Evolutionary conservation across 64 coral and sea anemone genomes (phyloP).

Genomic region (Montipora efflorescens): DNA sequence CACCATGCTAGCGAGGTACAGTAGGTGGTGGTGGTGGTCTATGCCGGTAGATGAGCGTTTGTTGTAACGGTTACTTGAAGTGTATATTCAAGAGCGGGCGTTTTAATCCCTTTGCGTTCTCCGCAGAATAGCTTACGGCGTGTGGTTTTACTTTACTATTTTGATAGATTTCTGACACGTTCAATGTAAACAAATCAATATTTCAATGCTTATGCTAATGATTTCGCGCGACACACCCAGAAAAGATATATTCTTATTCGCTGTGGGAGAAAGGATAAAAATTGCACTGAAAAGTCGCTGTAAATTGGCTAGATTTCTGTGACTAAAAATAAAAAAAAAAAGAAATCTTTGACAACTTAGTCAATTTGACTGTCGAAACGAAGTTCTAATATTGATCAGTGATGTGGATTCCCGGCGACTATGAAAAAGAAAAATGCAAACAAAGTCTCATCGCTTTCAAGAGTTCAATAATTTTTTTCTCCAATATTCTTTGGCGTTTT

Average conservation of each 20-base stretch:
- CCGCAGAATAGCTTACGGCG: background rate
- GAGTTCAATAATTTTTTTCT: background rate
- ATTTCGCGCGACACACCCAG: background rate
- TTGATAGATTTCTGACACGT: too few species aligned
- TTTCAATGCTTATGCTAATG: background rate
- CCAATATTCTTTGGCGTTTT: too few species aligned
- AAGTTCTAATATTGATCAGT: too few species aligned
- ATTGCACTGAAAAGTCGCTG: too few species aligned
- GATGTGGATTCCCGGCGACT: too few species aligned
- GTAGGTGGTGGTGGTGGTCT: too few species aligned
- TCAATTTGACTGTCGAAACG: too few species aligned
- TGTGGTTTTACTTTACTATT: background rate
- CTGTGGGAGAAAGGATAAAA: background rate
- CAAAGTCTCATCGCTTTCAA: background rate
- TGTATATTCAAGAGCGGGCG: background rate
- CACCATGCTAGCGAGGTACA: conserved; percentile 36
- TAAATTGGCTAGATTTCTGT: too few species aligned
- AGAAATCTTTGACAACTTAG: too few species aligned
- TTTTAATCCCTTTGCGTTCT: background rate
- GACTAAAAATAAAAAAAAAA: too few species aligned
- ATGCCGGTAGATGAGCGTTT: too few species aligned
- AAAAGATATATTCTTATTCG: background rate
- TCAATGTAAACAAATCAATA: background rate
- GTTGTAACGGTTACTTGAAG: too few species aligned
- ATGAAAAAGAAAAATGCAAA: background rate